Percentiles rank a stretch among this genome's conserved stretches.
phyloP scores from a whole-genome alignment of 2,113 vertebrate genomes.

The Neopipo cinnamomea region DNA sequence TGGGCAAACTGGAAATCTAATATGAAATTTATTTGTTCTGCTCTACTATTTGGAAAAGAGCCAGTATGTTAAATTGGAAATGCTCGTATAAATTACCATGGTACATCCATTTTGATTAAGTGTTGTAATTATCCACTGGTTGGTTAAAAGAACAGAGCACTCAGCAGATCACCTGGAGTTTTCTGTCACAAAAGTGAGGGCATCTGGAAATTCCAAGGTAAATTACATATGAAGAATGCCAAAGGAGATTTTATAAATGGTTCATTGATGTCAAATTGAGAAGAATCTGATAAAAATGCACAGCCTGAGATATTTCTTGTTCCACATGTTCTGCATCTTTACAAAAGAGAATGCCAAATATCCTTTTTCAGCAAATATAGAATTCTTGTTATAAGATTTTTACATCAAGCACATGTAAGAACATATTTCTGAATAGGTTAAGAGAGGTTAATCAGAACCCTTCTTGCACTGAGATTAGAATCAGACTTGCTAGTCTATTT shows the following conservation, averaged over 20 bases:
- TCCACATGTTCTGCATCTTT: background rate
- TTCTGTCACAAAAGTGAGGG: background rate
- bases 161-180: background rate
- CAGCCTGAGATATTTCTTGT: background rate
- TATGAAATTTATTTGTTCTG: background rate
- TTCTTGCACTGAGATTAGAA: background rate
- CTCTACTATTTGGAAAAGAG: background rate
- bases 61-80: background rate
- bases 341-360: background rate
- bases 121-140: background rate
- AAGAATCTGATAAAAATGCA: background rate
- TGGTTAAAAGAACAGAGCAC: background rate
- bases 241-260: background rate
- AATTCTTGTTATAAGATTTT: background rate
- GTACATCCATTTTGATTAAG: background rate
- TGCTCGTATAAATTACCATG: background rate
- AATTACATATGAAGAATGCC: background rate
- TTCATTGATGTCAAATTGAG: background rate
- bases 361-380: background rate
- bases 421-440: background rate
- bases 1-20: constrained; percentile 2
- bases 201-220: background rate
- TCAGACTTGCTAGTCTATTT: background rate
- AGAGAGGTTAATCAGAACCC: background rate
- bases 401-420: background rate